Evolutionary conservation across 2,888 invertebrate genomes (phyloP), one percentile per base, ranked within the genome.

Genomic region (Xiphydria camelus): DNA sequence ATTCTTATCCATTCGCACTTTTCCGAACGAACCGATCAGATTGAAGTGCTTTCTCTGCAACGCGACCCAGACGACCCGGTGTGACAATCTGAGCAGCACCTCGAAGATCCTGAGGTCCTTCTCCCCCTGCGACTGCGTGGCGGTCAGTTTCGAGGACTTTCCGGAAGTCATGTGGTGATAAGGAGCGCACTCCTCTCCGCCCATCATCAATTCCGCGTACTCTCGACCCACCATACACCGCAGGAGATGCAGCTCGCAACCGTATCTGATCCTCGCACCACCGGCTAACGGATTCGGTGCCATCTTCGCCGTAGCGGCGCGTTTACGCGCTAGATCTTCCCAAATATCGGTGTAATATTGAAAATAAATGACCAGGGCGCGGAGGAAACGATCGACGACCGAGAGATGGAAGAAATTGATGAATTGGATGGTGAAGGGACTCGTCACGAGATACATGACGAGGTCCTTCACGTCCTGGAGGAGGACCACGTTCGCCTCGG

Each of bases 21-120:
- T n/a, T n/a, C n/a, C n/a, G n/a, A 22, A 10, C 21, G 36, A 47
- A 85, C 85, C 85, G 59, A 86, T 84, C 57, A 83, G 75, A 60
- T 78, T 76, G 56, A 82, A 80, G 53, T 80, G 68, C 64, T 79
- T 83, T 37, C 85, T 76, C 41, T 81, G 79, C 26, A 86, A 68
- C 15, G 84, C 83, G 51, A 85, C 77, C 85, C 85, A 86, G 22
- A 84, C 80, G 34, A 86, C 81, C 61, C 83, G 80, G 32, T 82
- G 79, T 35, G 82, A 76, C 68, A 85, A 76, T 43, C 80, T 76
- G 33, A 83, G 70, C 12, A 86, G 65, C 4, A 79, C 78, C 68
- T 86, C 86, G 55, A 81, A 81, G 41, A 84, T 70, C 49, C 82
- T 75, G 18, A 84, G 78, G 62, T 86, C 86, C 66, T 82, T 83